Percentiles rank a stretch among this genome's conserved stretches.
Evolutionary conservation across 2,797 vertebrate species (phyloP).

Genomic region (Alca torda): DNA sequence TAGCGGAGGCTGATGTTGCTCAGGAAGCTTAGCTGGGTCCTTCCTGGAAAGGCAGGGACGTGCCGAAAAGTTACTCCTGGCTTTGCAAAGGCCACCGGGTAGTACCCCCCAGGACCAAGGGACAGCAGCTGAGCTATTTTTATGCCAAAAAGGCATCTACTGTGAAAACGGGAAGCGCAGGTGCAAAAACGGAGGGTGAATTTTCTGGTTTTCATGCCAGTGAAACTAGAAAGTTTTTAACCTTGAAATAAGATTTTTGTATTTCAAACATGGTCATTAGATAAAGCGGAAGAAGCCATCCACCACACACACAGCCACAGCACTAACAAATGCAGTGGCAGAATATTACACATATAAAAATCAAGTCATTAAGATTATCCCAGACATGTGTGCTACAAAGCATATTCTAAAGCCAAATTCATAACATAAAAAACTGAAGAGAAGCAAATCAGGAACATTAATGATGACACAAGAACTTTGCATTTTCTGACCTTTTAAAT

Average conservation of each 20-base stretch:
- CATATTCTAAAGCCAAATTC: not conserved
- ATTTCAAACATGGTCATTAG: not conserved
- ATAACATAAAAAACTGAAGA: not conserved
- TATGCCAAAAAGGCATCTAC: not conserved
- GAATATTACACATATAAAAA: not conserved
- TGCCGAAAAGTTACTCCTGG: not conserved
- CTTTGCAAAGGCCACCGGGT: not conserved
- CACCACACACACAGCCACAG: not conserved
- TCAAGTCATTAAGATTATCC: not conserved
- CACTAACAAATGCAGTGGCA: not conserved
- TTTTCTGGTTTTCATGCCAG: not conserved
- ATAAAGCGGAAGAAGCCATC: not conserved
- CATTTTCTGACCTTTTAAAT: not conserved
- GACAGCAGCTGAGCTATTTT: not conserved
- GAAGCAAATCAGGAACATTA: not conserved
- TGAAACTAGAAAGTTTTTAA: not conserved
- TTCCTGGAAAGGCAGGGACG: not conserved
- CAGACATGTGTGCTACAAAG: not conserved
- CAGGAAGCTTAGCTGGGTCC: constrained; percentile 41
- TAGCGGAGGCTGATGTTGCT: constrained; percentile 60
- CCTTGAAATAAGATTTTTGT: not conserved
- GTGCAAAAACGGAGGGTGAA: not conserved
- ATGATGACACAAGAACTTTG: not conserved
- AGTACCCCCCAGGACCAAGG: not conserved
- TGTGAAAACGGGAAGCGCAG: not conserved